Base-by-base conservation (phyloP, 2,888 invertebrate genomes). In the Prosopocoilus inquinatus region DNA sequence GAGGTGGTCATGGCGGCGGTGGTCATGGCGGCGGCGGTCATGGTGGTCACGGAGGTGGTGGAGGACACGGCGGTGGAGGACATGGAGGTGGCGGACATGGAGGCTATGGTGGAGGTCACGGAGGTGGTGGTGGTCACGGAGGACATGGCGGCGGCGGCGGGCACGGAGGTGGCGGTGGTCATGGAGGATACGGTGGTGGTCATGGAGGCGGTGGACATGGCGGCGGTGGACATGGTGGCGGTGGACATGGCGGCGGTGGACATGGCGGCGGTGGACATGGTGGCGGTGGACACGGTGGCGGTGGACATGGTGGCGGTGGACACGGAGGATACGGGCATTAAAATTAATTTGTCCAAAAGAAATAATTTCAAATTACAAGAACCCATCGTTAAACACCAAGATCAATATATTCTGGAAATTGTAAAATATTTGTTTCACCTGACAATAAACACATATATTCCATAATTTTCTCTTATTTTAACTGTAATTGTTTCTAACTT, bases 11-110 rank as follows among this genome's bases (percentile, higher is more conserved):
- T 15, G 13, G 20, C 12, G 20, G 20, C 11, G 49, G 49, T 11
- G 39, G 39, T 7, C 13, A 20, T 3, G 20, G 20, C 2, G 39
- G 20, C 2, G 39, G 38, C 9, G 43, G 47, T 4, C 16, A 16
- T 34, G 41, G 47, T 2, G 53, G 53, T n/a, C 32, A 39, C 9
- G 53, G 53, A 34, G 52, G 52, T 20, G 52, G 52, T 12, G 47
- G 43, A 9, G 43, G 43, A 9, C 16, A 20, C 15, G 43, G 43
- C 1, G 43, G 43, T 7, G 43, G 43, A 1, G 43, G 43, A 7
- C 34, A 39, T 9, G 48, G 48, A 13, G 44, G 44, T 2, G 53
- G 53, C 9, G 38, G 46, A 7, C 12, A 35, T 34, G 53, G 47
- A 8, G 38, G 39, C n/a, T n/a, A n/a, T 15, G 33, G 41, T 20